Base-by-base conservation (phyloP, 2,888 invertebrate genomes). In the Rhagonycha lutea region DNA sequence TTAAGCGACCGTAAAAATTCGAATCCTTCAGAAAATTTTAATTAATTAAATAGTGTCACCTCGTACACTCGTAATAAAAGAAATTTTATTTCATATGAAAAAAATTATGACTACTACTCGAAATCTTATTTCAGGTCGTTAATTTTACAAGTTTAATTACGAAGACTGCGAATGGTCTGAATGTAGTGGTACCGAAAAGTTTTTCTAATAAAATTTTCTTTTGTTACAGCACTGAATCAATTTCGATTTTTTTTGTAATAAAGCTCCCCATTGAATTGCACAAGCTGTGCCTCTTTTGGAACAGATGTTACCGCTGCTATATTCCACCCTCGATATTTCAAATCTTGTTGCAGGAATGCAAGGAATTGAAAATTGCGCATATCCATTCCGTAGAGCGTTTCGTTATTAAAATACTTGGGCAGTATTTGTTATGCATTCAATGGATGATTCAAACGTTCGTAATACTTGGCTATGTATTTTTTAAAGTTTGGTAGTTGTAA, bases 201-300 rank as follows among this genome's bases (percentile, higher is more conserved):
- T 23, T 65, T n/a, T 65, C 18, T 24, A n/a, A 26, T 65, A 24
- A 18, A 65, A 26, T 65, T 65, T 65, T 65, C 26, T 24, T 65
- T 26, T 24, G 63, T 65, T 18, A 70, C 76, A 67, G 68, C 76
- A 76, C 76, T 76, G 76, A 14, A 23, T 14, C 65, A 67, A 72
- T 61, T 76, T 73, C 61, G 26, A 62, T 74, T 74, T 69, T 69
- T 60, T 74, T 73, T 70, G 68, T 70, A 70, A 74, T 76, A 76
- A 74, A 68, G 68, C 71, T 76, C 76, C 74, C 71, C 69, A 71
- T 69, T 70, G 70, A 73, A 73, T 73, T 61, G 68, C 67, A 28
- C 76, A 76, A 70, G 67, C 76, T 73, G 76, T 76, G 77, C 74
- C 71, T 74, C 68, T 69, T 71, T 74, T 63, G 60, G 69, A 77